phyloP scores from a whole-genome alignment of 2,888 invertebrate species.

The Seira ritae region DNA sequence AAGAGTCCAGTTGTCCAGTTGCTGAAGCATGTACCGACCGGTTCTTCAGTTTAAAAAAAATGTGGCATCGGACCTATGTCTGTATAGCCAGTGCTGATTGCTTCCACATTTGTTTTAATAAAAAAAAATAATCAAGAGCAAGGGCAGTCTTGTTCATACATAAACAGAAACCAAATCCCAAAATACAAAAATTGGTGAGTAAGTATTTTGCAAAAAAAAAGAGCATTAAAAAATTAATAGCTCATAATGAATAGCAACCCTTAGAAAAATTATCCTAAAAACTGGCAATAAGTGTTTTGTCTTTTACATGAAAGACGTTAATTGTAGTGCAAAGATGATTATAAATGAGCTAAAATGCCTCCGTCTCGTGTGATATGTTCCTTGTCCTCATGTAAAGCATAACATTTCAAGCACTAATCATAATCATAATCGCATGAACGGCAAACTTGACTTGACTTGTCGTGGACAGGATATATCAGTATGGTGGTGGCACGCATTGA shows the following conservation, averaged over 20 bases:
- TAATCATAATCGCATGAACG: too few species aligned
- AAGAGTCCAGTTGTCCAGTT: not conserved
- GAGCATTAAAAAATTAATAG: conserved; percentile 8
- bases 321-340: conserved; percentile 4
- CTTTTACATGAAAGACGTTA: not conserved
- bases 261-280: not conserved
- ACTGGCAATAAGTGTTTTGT: conserved; percentile 3
- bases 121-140: conserved; percentile 38
- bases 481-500: too few species aligned
- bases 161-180: not conserved
- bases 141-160: conserved; percentile 25
- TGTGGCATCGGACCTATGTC: too few species aligned
- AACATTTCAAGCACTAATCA: not conserved
- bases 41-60: too few species aligned
- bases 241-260: not conserved
- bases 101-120: conserved; percentile 33
- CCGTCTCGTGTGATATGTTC: not conserved
- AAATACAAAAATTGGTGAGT: not conserved
- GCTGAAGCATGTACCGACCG: too few species aligned
- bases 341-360: not conserved
- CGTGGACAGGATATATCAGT: too few species aligned
- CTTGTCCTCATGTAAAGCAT: not conserved
- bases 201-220: not conserved
- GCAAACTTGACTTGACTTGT: too few species aligned
- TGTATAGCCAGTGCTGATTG: conserved; percentile 26